Percentiles rank a stretch among this genome's conserved stretches.
These are phyloP conservation scores for Lasaia peninsularis DNA, from an alignment of 1,140 invertebrate species.

Conservation along the genomic window DNA sequence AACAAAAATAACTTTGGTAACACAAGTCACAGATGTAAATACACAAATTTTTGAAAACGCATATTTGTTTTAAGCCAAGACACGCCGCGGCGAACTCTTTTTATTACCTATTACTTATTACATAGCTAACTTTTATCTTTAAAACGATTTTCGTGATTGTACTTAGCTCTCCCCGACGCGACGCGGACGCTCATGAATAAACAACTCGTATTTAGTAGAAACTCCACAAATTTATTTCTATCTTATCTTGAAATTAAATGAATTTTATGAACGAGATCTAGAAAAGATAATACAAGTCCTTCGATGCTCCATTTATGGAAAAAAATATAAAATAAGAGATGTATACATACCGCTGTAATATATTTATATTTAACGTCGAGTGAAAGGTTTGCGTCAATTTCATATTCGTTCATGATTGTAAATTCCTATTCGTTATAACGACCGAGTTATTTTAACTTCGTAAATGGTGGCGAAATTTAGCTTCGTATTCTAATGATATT, in stretches of 20 bases:
- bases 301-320: constrained; percentile 10
- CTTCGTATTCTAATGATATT: too few relatives aligned
- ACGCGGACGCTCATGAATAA: constrained; percentile 5
- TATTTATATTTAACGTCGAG: background rate
- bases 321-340: constrained; percentile 2
- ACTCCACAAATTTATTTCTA: constrained; percentile 11
- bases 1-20: constrained; percentile 69
- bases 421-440: too few relatives aligned
- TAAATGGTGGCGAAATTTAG: too few relatives aligned
- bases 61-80: constrained; percentile 73
- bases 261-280: constrained; percentile 13
- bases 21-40: constrained; percentile 75
- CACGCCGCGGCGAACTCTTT: constrained; percentile 36
- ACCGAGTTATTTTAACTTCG: too few relatives aligned
- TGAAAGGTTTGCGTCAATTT: constrained; percentile 2
- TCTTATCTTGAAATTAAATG: constrained; percentile 8
- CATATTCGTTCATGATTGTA: background rate
- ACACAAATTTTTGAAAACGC: constrained; percentile 75
- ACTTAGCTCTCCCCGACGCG: background rate
- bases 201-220: constrained; percentile 6
- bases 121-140: constrained; percentile 14
- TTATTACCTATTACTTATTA: constrained; percentile 19
- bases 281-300: constrained; percentile 9
- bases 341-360: background rate
- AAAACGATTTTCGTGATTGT: constrained; percentile 10